phyloP scores from a whole-genome alignment of 2,888 invertebrate genomes.

The Sinotaia quadrata region DNA sequence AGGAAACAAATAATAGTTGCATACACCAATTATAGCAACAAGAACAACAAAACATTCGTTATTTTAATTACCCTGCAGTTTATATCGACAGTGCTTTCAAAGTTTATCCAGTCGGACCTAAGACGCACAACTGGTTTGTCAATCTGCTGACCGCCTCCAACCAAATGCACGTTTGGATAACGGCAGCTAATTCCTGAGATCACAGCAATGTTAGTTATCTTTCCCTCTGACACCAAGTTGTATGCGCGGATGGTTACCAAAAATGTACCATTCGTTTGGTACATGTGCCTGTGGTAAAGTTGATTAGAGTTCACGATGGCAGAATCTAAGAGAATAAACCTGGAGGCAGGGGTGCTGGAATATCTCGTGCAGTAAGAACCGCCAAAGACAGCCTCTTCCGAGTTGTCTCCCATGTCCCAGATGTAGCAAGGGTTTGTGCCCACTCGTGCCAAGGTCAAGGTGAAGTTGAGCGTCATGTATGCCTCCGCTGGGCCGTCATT shows the following conservation, averaged over 20 bases:
- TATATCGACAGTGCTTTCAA: conserved; percentile 52
- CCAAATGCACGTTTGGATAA: conserved; percentile 49
- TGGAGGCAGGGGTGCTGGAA: neutral
- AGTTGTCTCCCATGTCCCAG: conserved; percentile 50
- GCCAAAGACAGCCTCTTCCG: conserved; percentile 13
- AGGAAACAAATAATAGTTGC: too few species aligned
- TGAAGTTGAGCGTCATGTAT: conserved; percentile 42
- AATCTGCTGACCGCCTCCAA: conserved; percentile 49
- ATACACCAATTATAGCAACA: too few species aligned
- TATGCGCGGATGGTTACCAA: conserved; percentile 39
- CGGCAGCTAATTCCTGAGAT: conserved; percentile 49
- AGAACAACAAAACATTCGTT: too few species aligned
- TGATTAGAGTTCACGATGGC: neutral
- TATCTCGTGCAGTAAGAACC: conserved; percentile 10
- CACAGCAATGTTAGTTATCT: conserved; percentile 40
- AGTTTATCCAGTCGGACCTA: conserved; percentile 45
- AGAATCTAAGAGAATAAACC: neutral
- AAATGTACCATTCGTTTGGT: conserved; percentile 43
- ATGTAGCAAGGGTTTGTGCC: conserved; percentile 49
- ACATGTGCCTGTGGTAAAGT: conserved; percentile 43
- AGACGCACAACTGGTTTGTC: conserved; percentile 43
- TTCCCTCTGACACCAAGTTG: conserved; percentile 46
- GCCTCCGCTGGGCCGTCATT: conserved; percentile 53
- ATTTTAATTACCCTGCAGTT: conserved; percentile 40
- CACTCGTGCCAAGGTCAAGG: conserved; percentile 37